Conservation (phyloP, 2,797 vertebrate species). For the Vireo griseus region DNA sequence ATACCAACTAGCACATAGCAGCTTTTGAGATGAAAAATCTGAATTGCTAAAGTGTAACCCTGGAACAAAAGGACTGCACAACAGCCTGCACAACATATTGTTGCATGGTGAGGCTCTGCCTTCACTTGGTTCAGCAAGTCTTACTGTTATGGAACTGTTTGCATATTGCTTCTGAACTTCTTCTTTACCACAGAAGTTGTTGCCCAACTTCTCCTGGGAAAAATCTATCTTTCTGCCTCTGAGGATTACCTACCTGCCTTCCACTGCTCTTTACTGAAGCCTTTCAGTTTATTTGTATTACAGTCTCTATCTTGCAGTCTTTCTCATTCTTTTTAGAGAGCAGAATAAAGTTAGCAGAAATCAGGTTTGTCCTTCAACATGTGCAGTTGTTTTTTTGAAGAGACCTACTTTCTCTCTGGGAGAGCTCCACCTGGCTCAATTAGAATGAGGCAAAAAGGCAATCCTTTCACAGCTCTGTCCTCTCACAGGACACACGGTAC, state of each 20-base stretch:
- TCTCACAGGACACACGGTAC: accelerated
- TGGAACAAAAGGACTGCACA: background rate
- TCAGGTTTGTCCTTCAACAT: background rate
- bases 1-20: background rate
- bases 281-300: background rate
- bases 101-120: background rate
- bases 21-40: background rate
- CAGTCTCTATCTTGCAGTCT: background rate
- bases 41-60: accelerated
- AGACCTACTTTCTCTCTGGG: background rate
- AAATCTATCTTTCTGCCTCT: background rate
- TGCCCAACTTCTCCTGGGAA: background rate
- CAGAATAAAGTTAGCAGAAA: background rate
- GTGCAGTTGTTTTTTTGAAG: background rate
- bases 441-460: background rate
- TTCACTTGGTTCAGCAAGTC: background rate
- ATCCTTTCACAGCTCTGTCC: background rate
- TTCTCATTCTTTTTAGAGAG: background rate
- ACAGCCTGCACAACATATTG: background rate
- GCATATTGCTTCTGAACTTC: background rate
- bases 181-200: background rate
- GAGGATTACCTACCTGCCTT: background rate
- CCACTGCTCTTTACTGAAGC: background rate
- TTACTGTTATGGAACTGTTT: background rate
- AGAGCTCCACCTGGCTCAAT: background rate